Conservation (phyloP, 2,888 invertebrate genomes). For the Tuta absoluta region DNA sequence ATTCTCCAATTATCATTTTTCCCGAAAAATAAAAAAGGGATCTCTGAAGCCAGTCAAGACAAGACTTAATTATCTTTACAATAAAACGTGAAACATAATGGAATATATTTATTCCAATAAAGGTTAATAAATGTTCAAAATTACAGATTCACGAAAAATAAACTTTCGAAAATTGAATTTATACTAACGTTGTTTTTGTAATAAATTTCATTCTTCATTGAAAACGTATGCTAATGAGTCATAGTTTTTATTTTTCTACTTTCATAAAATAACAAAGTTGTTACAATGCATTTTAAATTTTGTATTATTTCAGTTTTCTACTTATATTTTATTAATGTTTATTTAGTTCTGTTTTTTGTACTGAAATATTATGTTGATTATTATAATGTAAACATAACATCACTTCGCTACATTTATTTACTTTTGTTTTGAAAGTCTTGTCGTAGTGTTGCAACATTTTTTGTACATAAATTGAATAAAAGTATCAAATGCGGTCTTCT, state of each 20-base stretch:
- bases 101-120: background rate
- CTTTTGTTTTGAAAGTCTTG: too few relatives aligned
- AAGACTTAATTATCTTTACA: background rate
- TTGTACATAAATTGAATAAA: too few relatives aligned
- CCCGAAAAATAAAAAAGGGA: background rate
- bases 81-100: background rate
- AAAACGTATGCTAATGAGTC: background rate
- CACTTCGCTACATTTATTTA: too few relatives aligned
- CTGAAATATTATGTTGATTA: too few relatives aligned
- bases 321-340: background rate
- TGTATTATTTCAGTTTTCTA: background rate
- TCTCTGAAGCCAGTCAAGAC: background rate
- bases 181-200: constrained; percentile 17
- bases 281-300: background rate
- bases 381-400: too few relatives aligned
- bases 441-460: too few relatives aligned
- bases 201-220: constrained; percentile 6
- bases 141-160: background rate
- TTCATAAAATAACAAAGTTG: background rate
- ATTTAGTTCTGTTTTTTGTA: background rate
- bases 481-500: too few relatives aligned
- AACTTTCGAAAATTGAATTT: background rate
- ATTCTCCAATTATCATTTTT: background rate
- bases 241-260: background rate
- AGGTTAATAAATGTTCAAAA: background rate